These are phyloP conservation scores for Myotis myotis DNA, from an alignment of 2,797 vertebrate species.

Conservation along the genomic window DNA sequence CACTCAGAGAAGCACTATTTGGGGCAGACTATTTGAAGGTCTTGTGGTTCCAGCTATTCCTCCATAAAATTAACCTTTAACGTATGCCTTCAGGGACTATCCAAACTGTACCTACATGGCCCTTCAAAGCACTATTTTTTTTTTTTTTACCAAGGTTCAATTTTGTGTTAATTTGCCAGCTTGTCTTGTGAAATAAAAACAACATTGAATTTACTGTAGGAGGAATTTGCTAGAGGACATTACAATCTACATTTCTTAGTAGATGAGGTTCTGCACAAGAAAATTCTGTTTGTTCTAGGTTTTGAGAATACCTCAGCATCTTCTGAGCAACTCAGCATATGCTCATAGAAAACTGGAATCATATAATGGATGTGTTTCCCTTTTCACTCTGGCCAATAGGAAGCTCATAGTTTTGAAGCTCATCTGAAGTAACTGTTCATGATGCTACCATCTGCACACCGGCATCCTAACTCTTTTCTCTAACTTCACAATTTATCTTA, in stretches of 20 bases:
- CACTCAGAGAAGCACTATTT: neutral
- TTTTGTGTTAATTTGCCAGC: neutral
- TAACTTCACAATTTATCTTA: neutral
- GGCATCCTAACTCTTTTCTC: neutral
- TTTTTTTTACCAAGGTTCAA: neutral
- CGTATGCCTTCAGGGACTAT: neutral
- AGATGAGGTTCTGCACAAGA: neutral
- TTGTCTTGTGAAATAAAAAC: neutral
- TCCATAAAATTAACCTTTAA: neutral
- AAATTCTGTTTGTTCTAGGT: neutral
- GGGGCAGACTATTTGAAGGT: neutral
- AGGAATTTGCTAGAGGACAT: neutral
- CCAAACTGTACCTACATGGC: neutral
- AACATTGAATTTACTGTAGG: neutral
- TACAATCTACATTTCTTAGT: neutral
- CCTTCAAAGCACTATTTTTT: neutral
- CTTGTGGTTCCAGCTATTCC: neutral
- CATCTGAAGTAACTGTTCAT: neutral
- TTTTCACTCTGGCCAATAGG: neutral
- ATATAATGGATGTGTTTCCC: neutral
- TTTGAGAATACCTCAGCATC: neutral
- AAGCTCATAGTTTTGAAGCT: constrained; percentile 1
- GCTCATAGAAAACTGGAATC: neutral
- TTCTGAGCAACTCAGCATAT: neutral
- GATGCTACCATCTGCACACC: neutral